phyloP scores from a whole-genome alignment of 2,113 vertebrate genomes.

The Dipodomys ordii region DNA sequence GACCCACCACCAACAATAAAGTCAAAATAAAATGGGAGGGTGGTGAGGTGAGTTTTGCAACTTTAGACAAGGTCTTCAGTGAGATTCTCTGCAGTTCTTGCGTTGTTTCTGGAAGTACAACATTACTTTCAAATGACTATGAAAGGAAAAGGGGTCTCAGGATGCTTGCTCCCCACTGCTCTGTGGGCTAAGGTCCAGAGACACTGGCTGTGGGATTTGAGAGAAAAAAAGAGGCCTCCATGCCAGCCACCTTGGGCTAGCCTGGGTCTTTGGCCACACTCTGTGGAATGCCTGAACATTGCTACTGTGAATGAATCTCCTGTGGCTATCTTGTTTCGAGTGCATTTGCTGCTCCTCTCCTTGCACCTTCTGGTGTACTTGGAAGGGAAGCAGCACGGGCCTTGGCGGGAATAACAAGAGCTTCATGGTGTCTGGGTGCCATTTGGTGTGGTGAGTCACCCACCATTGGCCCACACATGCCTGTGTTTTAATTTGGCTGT shows the following conservation, averaged over 20 bases:
- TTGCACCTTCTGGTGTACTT: background rate
- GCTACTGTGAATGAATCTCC: background rate
- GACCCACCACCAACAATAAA: too few relatives aligned
- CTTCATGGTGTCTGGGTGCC: background rate
- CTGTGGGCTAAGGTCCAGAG: background rate
- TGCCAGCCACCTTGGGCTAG: background rate
- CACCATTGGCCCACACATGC: background rate
- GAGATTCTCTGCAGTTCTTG: background rate
- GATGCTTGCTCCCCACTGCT: background rate
- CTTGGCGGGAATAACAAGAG: background rate
- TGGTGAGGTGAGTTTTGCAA: too few relatives aligned
- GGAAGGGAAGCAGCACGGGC: background rate
- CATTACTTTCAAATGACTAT: background rate
- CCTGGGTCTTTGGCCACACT: background rate
- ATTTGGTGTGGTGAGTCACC: background rate
- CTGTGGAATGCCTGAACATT: background rate
- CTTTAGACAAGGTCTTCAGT: fast-evolving
- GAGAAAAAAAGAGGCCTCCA: background rate
- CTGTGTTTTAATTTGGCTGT: background rate
- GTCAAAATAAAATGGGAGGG: too few relatives aligned
- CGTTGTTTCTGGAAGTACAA: background rate
- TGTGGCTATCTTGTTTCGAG: background rate
- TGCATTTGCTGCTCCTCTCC: background rate
- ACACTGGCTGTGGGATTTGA: background rate
- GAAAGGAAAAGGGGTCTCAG: background rate